Percentiles rank a stretch among this genome's conserved stretches.
Evolutionary conservation across 2,888 invertebrate species (phyloP).

Genomic region (Trachelus iudaicus): DNA sequence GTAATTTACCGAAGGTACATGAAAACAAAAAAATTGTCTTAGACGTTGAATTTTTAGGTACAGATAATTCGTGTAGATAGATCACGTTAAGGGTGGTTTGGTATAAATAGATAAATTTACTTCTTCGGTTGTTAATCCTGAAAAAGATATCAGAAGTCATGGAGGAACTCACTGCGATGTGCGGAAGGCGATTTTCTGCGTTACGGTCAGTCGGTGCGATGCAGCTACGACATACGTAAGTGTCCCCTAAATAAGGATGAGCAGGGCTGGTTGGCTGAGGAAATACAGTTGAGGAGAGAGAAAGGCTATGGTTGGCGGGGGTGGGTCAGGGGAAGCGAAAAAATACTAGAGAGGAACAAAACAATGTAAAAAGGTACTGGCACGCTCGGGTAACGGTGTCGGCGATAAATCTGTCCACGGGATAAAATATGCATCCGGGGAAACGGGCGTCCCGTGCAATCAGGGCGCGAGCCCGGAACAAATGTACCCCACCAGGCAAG

Average conservation of each 20-base stretch:
- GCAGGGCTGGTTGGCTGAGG: not conserved
- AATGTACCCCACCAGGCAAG: conserved; percentile 48
- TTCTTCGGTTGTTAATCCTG: no score
- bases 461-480: conserved; percentile 56
- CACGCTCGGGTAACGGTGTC: conserved; percentile 47
- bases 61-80: not conserved
- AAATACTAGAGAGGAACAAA: not conserved
- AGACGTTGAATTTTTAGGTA: not conserved
- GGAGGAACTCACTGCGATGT: no score
- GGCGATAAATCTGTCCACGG: conserved; percentile 58
- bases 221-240: not conserved
- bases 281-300: not conserved
- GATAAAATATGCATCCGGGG: conserved; percentile 57
- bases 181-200: not conserved
- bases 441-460: conserved; percentile 46
- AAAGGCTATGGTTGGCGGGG: not conserved
- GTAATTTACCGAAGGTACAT: not conserved
- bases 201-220: not conserved
- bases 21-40: not conserved
- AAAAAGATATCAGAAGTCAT: no score
- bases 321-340: not conserved
- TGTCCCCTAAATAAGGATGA: not conserved
- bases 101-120: no score
- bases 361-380: conserved; percentile 27
- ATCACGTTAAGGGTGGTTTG: no score